Evolutionary conservation across 2,113 vertebrate species (phyloP), one percentile per base, ranked within the genome.

Genomic region (Podilymbus podiceps): DNA sequence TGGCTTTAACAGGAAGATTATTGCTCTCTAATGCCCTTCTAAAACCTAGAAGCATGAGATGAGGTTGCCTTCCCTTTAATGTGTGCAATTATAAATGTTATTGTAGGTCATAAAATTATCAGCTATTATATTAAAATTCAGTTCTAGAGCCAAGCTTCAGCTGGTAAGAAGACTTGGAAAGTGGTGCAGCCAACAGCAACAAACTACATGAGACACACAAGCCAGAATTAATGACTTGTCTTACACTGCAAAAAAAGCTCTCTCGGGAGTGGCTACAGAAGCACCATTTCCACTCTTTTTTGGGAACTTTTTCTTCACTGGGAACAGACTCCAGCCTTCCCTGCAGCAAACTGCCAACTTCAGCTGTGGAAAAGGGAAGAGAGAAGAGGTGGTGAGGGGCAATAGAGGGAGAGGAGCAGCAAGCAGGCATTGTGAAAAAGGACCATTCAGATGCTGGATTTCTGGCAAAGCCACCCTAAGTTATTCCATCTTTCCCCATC

Each of bases 61-160:
- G 62, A 83, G 60, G 52, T 71, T 94, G 74, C 49, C 60, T 85
- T 69, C 62, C 60, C 67, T 85, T 74, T 90, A 88, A 88, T n/a
- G 56, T 5, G 23, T 31, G 52, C 58, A 88, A 88, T 92, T 85
- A 93, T 50, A 80, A 55, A 42, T 64, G 44, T 77, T 89, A 95
- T 40, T 92, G 64, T 27, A 86, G 89, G 71, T 63, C 67, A 71
- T 63, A 40, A 75, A 82, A 67, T 88, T 63, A 90, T 56, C 72
- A 79, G 58, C 56, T 75, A 12, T 90, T 83, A 42, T 9, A 50
- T 21, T 56, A 71, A 89, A 73, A 83, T 19, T 30, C 64, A 74
- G 55, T 69, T 90, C 59, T 72, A 60, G 78, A 69, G 77, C 80
- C 94, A 84, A 58, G 80, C 22, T 56, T 53, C 33, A 84, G 63